Percentiles rank a stretch among this genome's conserved stretches.
Conservation (phyloP, 2,888 invertebrate genomes). For the Euproctis similis region DNA sequence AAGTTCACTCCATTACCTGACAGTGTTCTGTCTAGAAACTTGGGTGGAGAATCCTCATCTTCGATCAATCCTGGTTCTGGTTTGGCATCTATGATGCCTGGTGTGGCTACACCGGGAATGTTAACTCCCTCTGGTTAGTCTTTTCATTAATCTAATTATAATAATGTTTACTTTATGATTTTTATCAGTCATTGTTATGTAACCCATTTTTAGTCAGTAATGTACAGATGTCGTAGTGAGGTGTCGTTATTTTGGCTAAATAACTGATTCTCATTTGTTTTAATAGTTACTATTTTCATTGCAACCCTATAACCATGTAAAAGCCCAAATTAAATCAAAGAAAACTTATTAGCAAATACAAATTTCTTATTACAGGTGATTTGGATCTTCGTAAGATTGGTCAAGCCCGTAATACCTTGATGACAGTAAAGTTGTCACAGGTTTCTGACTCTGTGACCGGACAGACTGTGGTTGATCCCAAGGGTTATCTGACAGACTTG, state of each 20-base stretch:
- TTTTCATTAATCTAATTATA: too few relatives aligned
- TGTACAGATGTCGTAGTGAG: too few relatives aligned
- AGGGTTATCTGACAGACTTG: constrained; percentile 99
- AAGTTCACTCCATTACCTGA: constrained; percentile 98
- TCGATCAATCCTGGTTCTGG: constrained; percentile 91
- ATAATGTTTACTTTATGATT: too few relatives aligned
- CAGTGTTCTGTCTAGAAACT: constrained; percentile 90
- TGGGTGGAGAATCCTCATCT: constrained; percentile 86
- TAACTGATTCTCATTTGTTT: background rate
- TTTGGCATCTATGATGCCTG: constrained; percentile 90
- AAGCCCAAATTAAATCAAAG: too few relatives aligned
- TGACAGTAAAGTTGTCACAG: constrained; percentile 99
- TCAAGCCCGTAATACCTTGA: constrained; percentile 97
- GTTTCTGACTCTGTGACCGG: constrained; percentile 98
- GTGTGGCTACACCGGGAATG: constrained; percentile 91
- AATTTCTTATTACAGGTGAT: constrained; percentile 80
- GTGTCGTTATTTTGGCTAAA: too few relatives aligned
- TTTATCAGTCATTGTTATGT: too few relatives aligned
- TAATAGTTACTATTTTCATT: too few relatives aligned
- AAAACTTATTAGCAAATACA: background rate
- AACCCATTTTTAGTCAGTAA: too few relatives aligned
- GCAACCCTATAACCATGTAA: too few relatives aligned
- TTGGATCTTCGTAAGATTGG: constrained; percentile 99
- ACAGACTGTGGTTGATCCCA: constrained; percentile 99
- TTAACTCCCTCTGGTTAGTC: constrained; percentile 83